Conservation (phyloP, 92 coral and sea anemone genomes). For the Diadumene lineata region DNA sequence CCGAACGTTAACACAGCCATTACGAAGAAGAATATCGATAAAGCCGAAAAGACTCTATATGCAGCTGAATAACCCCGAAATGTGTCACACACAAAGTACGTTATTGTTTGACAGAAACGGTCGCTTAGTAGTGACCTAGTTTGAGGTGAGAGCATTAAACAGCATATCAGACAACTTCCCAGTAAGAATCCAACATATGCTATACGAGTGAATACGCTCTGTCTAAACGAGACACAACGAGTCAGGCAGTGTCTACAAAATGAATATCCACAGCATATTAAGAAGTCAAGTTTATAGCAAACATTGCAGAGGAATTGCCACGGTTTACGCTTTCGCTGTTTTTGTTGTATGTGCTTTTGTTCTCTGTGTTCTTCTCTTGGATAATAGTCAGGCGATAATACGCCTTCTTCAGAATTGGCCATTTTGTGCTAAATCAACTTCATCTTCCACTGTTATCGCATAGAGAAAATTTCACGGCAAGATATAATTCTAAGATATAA, state of each 20-base stretch:
- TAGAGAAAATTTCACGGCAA: too few species aligned
- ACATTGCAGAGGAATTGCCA: constrained; percentile 27
- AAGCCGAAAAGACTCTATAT: constrained; percentile 75
- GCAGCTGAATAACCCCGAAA: constrained; percentile 87
- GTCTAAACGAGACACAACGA: constrained; percentile 62
- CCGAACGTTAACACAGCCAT: constrained; percentile 69
- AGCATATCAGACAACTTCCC: constrained; percentile 73
- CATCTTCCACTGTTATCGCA: neutral
- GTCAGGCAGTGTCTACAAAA: constrained; percentile 58
- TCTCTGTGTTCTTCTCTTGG: constrained; percentile 28
- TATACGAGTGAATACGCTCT: constrained; percentile 75
- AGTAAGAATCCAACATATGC: constrained; percentile 73
- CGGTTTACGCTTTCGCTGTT: constrained; percentile 20
- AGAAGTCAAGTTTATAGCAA: constrained; percentile 60
- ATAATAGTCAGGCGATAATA: constrained; percentile 36
- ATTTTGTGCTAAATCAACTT: neutral
- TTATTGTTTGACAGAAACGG: constrained; percentile 73
- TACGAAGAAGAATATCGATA: constrained; percentile 67
- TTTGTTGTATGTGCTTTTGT: constrained; percentile 8
- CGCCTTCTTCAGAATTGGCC: constrained; percentile 29
- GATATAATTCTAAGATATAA: neutral
- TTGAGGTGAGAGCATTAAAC: constrained; percentile 80
- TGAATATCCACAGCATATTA: constrained; percentile 71
- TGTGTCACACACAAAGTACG: constrained; percentile 79
- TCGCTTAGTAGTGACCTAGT: constrained; percentile 58